Percentiles rank a stretch among this genome's conserved stretches.
These are phyloP conservation scores for Mythimna lalbum DNA, from an alignment of 2,888 invertebrate species.

Conservation along the genomic window DNA sequence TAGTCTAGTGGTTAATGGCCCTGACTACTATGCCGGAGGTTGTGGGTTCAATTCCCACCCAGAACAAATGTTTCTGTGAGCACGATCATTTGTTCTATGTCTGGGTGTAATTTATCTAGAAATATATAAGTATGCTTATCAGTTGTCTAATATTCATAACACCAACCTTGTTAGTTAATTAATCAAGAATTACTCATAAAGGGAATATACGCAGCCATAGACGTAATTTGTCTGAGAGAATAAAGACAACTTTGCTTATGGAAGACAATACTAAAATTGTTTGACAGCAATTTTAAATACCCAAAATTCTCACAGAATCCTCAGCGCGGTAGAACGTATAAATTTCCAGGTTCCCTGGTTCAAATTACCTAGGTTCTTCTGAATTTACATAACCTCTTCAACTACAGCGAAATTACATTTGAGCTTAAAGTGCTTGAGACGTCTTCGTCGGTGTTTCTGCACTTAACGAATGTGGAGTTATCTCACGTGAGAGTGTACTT, in stretches of 20 bases:
- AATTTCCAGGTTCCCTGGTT: conserved; percentile 17
- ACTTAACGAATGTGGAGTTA: conserved; percentile 46
- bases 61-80: too few relatives aligned
- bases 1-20: too few relatives aligned
- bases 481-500: conserved; percentile 50
- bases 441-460: conserved; percentile 37
- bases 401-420: conserved; percentile 52
- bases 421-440: conserved; percentile 54
- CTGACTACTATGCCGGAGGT: too few relatives aligned
- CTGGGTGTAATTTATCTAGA: too few relatives aligned
- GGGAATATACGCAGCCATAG: not conserved
- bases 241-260: not conserved
- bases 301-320: conserved; percentile 7
- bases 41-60: too few relatives aligned
- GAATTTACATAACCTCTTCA: conserved; percentile 40
- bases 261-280: not conserved
- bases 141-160: too few relatives aligned
- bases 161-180: not conserved
- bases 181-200: not conserved
- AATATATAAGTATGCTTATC: too few relatives aligned
- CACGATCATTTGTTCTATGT: too few relatives aligned
- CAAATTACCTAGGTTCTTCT: conserved; percentile 32
- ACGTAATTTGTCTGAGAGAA: not conserved
- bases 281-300: not conserved
- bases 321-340: conserved; percentile 14